A percentile compares a stretch with the other conserved stretches of the same genome.
phyloP scores from a whole-genome alignment of 2,113 vertebrate species.

The Platycercus adscitus region DNA sequence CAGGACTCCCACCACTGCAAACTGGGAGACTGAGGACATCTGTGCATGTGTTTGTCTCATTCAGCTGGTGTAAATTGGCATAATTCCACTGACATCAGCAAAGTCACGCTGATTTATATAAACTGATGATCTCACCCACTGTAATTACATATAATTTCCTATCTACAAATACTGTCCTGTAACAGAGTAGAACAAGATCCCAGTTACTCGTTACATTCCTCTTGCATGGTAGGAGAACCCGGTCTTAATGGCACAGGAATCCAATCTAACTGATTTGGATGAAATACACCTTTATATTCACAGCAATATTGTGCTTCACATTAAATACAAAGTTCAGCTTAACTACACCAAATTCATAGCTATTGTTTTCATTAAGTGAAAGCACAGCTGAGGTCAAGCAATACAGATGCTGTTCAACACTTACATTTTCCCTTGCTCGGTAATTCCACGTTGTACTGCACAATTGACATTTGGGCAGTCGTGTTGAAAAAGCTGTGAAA shows the following conservation, averaged over 20 bases:
- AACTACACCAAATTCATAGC: not conserved
- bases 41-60: not conserved
- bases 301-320: not conserved
- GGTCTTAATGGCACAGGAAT: not conserved
- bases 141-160: constrained; percentile 24
- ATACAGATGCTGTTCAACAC: not conserved
- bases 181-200: not conserved
- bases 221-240: not conserved
- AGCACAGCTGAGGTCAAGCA: not conserved
- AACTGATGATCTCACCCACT: constrained; percentile 41
- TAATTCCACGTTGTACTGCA: not conserved
- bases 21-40: not conserved
- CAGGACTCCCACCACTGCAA: not conserved
- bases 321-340: not conserved
- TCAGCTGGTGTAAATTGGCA: constrained; percentile 23
- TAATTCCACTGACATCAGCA: constrained; percentile 31
- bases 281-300: not conserved
- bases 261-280: not conserved
- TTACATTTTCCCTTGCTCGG: not conserved
- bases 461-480: not conserved
- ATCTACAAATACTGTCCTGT: not conserved
- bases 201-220: not conserved
- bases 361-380: constrained; percentile 10
- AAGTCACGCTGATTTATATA: not conserved
- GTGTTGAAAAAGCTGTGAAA: constrained; percentile 38